Evolutionary conservation across 2,888 invertebrate genomes (phyloP).

Genomic region (Mantis religiosa): DNA sequence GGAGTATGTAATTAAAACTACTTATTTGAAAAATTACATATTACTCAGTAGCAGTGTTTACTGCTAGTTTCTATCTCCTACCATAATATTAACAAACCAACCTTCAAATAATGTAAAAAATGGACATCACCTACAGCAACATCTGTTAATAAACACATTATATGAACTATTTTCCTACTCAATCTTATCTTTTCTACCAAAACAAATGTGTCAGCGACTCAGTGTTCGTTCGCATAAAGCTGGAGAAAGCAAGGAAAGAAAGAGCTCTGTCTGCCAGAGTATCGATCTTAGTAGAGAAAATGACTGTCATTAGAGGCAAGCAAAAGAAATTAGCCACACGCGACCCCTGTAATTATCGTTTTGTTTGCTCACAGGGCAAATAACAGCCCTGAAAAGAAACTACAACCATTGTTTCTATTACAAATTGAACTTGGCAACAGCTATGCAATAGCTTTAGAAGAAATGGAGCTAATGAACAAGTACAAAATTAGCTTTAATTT

Average conservation of each 20-base stretch:
- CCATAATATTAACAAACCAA: no score
- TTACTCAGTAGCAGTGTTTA: no score
- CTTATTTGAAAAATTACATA: no score
- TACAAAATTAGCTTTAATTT: no score
- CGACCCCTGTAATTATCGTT: neutral
- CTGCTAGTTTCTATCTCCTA: no score
- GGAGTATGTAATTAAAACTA: no score
- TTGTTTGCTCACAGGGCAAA: neutral
- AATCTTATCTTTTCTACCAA: no score
- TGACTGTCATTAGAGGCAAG: neutral
- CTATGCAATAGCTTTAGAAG: neutral
- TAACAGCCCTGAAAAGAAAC: neutral
- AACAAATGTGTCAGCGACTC: no score
- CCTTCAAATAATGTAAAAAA: no score
- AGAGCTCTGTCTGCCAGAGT: neutral
- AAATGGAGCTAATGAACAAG: neutral
- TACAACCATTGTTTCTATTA: neutral
- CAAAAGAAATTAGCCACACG: neutral
- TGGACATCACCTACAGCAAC: no score
- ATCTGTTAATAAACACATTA: no score
- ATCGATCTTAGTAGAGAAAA: neutral
- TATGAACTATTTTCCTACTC: no score
- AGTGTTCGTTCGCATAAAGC: neutral
- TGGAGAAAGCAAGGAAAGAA: neutral
- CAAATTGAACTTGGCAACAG: neutral